Evolutionary conservation across 2,797 vertebrate genomes (phyloP), one percentile per base, ranked within the genome.

Genomic region (Salmo trutta): DNA sequence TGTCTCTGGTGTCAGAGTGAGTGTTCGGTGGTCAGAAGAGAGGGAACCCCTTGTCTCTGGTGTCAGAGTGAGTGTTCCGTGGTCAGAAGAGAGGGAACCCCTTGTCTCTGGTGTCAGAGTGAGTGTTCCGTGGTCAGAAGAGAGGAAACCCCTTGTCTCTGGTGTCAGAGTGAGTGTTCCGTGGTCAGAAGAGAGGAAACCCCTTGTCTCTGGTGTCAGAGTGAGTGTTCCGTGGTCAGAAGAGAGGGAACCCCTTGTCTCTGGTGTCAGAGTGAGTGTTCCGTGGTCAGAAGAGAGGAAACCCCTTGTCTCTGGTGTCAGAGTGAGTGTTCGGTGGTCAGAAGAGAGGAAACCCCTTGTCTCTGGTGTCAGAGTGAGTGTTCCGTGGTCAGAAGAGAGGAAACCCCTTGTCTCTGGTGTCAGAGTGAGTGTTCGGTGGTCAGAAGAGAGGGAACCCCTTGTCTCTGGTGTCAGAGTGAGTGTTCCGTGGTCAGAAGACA

Each of bases 121-220:
- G 31, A 71, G 72, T 54, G 69, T 69, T 51, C 69, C 27, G 76
- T 73, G 51, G 80, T 77, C n/a, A n/a, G 19, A 72, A 24, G 74
- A 84, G 84, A 78, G 79, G 85, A 80, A 78, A 83, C 82, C 75
- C 74, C 69, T 31, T 24, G 66, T 78, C 77, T 79, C 78, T 27
- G 68, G 77, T 71, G 21, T 71, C 77, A 27, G 73, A 78, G 53
- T 67, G 31, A 71, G 72, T 54, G 69, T 69, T 51, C 69, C 27
- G 76, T 73, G 51, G 80, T 77, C n/a, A 27, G 19, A 72, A 24
- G 74, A 85, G 84, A 78, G 79, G 85, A 79, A 78, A 83, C 82
- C 75, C 74, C 69, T 31, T 24, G 66, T 78, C 77, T 79, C 78
- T 27, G 68, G 77, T 71, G 21, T 71, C 77, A 27, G 73, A 78